phyloP scores from a whole-genome alignment of 2,888 invertebrate genomes.

The Diplazon laetatorius region DNA sequence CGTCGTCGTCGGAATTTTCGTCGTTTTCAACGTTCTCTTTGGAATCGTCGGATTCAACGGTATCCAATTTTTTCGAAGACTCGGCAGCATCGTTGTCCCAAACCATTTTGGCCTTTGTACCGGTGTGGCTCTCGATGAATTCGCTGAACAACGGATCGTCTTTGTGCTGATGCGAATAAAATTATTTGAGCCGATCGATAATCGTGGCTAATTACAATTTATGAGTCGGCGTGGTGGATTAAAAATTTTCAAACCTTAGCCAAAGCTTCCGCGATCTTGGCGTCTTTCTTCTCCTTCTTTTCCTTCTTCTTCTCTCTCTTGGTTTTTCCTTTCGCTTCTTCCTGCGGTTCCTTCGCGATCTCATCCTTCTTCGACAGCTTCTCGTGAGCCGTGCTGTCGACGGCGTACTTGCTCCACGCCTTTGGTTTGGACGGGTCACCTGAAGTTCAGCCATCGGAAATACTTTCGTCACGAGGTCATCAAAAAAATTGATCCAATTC shows the following conservation, averaged over 20 bases:
- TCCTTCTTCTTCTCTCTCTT: conserved; percentile 72
- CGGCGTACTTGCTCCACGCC: conserved; percentile 96
- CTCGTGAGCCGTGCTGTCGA: conserved; percentile 88
- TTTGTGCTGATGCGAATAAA: conserved; percentile 85
- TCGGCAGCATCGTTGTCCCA: conserved; percentile 85
- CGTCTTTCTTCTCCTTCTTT: conserved; percentile 74
- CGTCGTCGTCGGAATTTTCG: conserved; percentile 71
- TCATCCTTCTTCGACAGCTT: conserved; percentile 82
- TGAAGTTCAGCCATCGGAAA: conserved; percentile 65
- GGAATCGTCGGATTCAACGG: conserved; percentile 33
- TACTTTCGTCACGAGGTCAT: no score
- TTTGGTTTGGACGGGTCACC: conserved; percentile 90
- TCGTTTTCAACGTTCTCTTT: conserved; percentile 65
- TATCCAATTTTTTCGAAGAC: conserved; percentile 75
- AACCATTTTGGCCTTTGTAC: conserved; percentile 77
- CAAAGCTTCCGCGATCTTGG: conserved; percentile 87
- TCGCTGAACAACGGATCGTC: conserved; percentile 95
- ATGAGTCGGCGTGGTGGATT: no score
- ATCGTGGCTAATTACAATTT: neutral
- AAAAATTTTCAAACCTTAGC: conserved; percentile 84
- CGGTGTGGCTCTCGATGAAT: conserved; percentile 92
- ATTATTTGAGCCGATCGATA: conserved; percentile 4
- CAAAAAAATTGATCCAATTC: conserved; percentile 84
- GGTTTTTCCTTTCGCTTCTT: conserved; percentile 68
- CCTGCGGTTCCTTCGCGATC: conserved; percentile 70